Conservation (phyloP, 2,113 vertebrate genomes). For the Peromyscus leucopus region DNA sequence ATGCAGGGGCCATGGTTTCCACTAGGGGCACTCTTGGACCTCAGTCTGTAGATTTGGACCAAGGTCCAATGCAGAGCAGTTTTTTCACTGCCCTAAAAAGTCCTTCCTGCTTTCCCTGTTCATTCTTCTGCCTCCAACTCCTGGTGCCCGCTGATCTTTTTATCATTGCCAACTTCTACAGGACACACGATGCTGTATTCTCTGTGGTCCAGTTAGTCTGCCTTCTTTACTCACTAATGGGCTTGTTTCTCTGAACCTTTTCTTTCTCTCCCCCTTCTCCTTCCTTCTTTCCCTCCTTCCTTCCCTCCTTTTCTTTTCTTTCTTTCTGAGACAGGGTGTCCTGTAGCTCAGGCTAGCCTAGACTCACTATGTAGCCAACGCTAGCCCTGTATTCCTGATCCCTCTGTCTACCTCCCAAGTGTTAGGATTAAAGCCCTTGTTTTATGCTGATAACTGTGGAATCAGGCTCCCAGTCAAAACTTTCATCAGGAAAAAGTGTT, state of each 20-base stretch:
- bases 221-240: neutral
- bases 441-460: neutral
- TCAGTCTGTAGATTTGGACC: neutral
- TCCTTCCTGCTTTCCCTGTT: neutral
- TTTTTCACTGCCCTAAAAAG: neutral
- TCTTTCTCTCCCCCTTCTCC: accelerated
- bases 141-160: neutral
- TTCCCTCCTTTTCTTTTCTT: neutral
- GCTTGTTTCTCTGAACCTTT: neutral
- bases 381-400: neutral
- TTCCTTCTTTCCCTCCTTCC: too few relatives aligned
- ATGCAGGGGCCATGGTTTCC: neutral
- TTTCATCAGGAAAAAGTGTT: neutral
- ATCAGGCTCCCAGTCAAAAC: neutral
- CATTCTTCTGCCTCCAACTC: neutral
- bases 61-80: neutral
- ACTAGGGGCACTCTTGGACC: neutral
- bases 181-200: neutral
- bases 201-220: too few relatives aligned
- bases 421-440: neutral
- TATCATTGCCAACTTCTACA: neutral
- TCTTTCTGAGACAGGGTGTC: neutral
- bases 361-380: neutral
- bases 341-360: neutral
- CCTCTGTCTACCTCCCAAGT: neutral